These are phyloP conservation scores for Scatophagus argus DNA, from an alignment of 2,113 vertebrate species.

Conservation along the genomic window DNA sequence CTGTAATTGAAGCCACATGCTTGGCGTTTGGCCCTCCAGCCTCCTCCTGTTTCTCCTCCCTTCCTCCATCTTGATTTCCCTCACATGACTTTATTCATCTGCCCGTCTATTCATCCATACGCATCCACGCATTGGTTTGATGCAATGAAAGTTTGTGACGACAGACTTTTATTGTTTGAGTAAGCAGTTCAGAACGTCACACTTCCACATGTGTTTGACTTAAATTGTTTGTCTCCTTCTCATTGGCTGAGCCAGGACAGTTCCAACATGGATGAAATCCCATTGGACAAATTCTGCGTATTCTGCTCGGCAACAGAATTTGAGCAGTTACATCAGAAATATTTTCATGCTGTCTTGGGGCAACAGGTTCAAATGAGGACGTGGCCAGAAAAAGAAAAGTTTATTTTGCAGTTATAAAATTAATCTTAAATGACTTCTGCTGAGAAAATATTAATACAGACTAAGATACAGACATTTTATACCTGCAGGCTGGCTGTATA, in stretches of 20 bases:
- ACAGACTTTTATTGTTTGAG: not conserved
- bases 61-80: constrained; percentile 50
- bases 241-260: constrained; percentile 34
- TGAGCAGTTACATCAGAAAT: constrained; percentile 19
- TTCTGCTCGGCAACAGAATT: constrained; percentile 40
- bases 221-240: constrained; percentile 12
- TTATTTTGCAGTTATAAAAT: not conserved
- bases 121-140: not conserved
- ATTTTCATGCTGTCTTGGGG: not conserved
- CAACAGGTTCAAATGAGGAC: constrained; percentile 19
- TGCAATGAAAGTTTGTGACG: not conserved
- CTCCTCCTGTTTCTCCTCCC: constrained; percentile 45
- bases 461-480: not conserved
- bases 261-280: not conserved
- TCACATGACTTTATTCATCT: constrained; percentile 30
- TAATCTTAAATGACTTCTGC: too few species aligned
- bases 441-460: not conserved
- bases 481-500: not conserved
- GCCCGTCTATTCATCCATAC: too few species aligned
- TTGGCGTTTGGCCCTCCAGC: not conserved
- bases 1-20: constrained; percentile 65
- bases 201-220: not conserved
- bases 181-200: not conserved
- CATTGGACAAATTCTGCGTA: constrained; percentile 9
- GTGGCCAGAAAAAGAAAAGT: not conserved